Base-by-base conservation (phyloP, 2,888 invertebrate genomes). In the Cryptus viduatorius region DNA sequence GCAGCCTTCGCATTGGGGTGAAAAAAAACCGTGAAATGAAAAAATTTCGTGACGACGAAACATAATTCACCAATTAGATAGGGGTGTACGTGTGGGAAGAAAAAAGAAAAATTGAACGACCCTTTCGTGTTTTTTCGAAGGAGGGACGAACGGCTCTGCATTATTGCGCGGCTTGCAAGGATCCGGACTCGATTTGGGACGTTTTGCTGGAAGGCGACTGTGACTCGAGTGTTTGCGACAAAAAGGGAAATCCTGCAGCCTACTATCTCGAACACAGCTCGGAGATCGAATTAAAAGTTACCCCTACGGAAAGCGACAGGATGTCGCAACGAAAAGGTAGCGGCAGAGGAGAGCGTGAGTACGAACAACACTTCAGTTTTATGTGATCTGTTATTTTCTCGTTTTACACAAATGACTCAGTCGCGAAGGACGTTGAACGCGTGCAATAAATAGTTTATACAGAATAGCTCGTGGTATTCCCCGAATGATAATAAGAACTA, bases 111-210 rank as follows among this genome's bases (percentile, higher is more conserved):
- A 29, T 29, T 61, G 14, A 61, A 61, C 29, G 29, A 12, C 5
- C 4, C 31, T 75, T 65, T 65, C 53, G 76, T 69, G 86, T 88
- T 37, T 29, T 88, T 37, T 42, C 89, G 37, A 87, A 96, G 96
- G 96, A 96, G 89, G 96, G 96, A 46, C 92, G 96, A 86, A 96
- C 96, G 1, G 95, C 96, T 1, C 94, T 96, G 80, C 96, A 96
- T 91, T 97, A 96, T 90, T 95, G 96, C 50, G 95, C 95, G 0
- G 95, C 95, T 81, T 94, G 96, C 89, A 94, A 94, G 86, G 95
- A 96, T 86, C 94, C 95, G 0, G 94, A 95, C 12, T 93, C 94
- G 4, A 94, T 96, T 86, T 96, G 96, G 94, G 95, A 95, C 89
- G 91, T 95, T 50, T 94, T 97, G 85, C 93, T 95, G 71, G 94